phyloP scores from a whole-genome alignment of 2,797 vertebrate species.

The Lutra lutra region DNA sequence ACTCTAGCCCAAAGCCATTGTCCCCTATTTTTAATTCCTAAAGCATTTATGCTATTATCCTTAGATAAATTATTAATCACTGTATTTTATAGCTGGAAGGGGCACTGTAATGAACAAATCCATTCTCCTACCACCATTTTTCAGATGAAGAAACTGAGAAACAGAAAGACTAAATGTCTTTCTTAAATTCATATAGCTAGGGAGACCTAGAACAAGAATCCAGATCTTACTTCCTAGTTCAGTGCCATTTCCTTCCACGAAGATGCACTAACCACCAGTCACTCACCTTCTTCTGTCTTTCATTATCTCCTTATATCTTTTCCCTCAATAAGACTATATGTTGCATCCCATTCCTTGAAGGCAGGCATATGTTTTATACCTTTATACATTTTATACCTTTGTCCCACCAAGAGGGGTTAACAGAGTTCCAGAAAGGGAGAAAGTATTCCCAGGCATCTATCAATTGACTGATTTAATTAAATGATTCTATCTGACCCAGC shows the following conservation, averaged over 20 bases:
- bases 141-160: constrained; percentile 39
- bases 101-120: background rate
- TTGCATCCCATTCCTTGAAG: background rate
- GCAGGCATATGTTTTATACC: background rate
- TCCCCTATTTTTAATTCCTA: background rate
- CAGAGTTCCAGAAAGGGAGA: background rate
- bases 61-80: background rate
- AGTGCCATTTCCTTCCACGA: background rate
- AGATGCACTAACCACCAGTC: background rate
- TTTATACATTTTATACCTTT: background rate
- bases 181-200: background rate
- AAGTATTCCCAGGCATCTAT: background rate
- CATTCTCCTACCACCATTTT: background rate
- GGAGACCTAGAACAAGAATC: background rate
- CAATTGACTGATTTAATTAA: background rate
- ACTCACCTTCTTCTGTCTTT: background rate
- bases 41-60: background rate
- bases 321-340: background rate
- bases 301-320: background rate
- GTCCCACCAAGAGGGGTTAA: background rate
- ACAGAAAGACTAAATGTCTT: background rate
- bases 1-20: background rate
- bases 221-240: background rate
- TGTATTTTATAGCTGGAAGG: constrained; percentile 9
- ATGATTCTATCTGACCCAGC: background rate